Base-by-base conservation (phyloP, 2,888 invertebrate genomes). In the Aphrophora alni region DNA sequence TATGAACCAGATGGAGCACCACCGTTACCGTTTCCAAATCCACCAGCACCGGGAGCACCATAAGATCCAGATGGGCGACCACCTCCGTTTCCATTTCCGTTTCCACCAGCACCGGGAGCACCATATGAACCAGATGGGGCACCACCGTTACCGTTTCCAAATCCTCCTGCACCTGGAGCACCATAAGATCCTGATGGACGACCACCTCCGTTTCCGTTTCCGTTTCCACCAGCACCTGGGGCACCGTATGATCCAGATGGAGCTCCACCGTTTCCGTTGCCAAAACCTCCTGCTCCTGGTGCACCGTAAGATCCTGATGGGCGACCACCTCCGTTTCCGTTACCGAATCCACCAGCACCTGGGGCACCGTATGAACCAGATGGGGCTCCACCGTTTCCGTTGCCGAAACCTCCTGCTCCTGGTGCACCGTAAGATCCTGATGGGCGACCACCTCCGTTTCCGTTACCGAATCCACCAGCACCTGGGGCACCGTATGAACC, bases 331-430 rank as follows among this genome's bases (percentile, higher is more conserved):
- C n/a, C n/a, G 28, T 51, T 59, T 17, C 74, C 75, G 14, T 78
- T 77, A 25, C 77, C 75, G 68, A n/a, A 24, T n/a, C 80, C 71
- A 0, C 81, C 81, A 1, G 44, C 75, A 25, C 74, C 17, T 38
- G 79, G 79, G 0, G 68, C 38, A 10, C 79, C 79, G 28, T 71
- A 78, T 44, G 78, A 78, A 26, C 77, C 59, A 17, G 80, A 80
- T 68, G 78, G 78, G 17, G 51, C 17, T 14, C 80, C 80, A 28
- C 71, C 76, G 70, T 75, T 69, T 10, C 70, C 70, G 8, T 75
- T 76, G 51, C 80, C 80, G 10, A 77, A 80, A 38, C 80, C 77
- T 0, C 80, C 78, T 21, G 26, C 38, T 33, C 80, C 81, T n/a
- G 78, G 78, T 24, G 59, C 71, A 44, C 81, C 78, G 28, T 78